Evolutionary conservation across 2,888 invertebrate species (phyloP).

Genomic region (Bombylius major): DNA sequence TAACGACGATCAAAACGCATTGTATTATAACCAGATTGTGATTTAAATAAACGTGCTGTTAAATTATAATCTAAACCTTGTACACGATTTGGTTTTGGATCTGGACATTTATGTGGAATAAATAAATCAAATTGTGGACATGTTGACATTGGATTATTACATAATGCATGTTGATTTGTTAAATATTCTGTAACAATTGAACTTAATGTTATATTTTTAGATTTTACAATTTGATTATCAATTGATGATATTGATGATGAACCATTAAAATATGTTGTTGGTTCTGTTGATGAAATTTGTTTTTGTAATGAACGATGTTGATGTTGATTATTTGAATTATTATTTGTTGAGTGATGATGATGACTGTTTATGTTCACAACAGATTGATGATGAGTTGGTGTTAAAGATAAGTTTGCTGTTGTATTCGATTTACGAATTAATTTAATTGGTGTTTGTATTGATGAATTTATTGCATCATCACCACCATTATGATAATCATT

Average conservation of each 20-base stretch:
- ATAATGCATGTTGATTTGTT: slow-evolving; percentile 93
- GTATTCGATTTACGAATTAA: slow-evolving; percentile 23
- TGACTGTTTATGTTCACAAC: slow-evolving; percentile 16
- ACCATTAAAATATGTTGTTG: slow-evolving; percentile 13
- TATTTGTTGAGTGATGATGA: slow-evolving; percentile 7
- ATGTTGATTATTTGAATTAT: background rate
- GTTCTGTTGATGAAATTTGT: slow-evolving; percentile 34
- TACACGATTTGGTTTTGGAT: slow-evolving; percentile 49
- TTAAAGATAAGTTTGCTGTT: slow-evolving; percentile 9
- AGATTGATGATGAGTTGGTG: slow-evolving; percentile 11
- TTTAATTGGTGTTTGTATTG: slow-evolving; percentile 23
- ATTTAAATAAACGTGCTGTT: slow-evolving; percentile 46
- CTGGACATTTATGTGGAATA: slow-evolving; percentile 93
- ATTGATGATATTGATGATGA: slow-evolving; percentile 19
- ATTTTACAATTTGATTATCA: slow-evolving; percentile 25
- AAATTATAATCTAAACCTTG: slow-evolving; percentile 51
- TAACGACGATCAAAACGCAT: slow-evolving; percentile 63
- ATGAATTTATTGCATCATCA: background rate
- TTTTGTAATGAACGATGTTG: slow-evolving; percentile 38
- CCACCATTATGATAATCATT: background rate
- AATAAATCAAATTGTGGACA: slow-evolving; percentile 94
- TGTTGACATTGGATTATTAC: slow-evolving; percentile 94
- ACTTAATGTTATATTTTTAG: slow-evolving; percentile 57
- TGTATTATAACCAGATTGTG: slow-evolving; percentile 44
- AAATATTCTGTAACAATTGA: slow-evolving; percentile 93